phyloP scores from a whole-genome alignment of 2,113 vertebrate species.

The Sardina pilchardus region DNA sequence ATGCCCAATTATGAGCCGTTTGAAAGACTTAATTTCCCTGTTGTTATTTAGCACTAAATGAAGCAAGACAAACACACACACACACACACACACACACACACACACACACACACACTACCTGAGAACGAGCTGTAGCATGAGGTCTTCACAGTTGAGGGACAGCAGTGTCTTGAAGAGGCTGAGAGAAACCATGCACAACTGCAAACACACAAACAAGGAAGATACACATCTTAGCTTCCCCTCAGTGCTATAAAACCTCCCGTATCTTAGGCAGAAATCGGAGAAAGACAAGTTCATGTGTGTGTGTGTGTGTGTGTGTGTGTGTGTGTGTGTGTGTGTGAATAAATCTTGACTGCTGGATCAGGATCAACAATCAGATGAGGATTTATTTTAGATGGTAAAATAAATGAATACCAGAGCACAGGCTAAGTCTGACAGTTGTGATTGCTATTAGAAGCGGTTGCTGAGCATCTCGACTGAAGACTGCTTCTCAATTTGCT shows the following conservation, averaged over 20 bases:
- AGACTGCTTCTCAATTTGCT: no score
- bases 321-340: neutral
- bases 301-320: neutral
- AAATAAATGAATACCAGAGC: no score
- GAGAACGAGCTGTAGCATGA: conserved; percentile 95
- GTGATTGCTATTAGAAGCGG: no score
- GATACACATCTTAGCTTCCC: neutral
- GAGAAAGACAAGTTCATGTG: neutral
- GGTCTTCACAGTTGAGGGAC: conserved; percentile 92
- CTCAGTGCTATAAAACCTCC: neutral
- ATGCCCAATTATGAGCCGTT: no score
- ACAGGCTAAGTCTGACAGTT: no score
- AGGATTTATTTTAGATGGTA: no score
- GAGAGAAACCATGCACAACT: conserved; percentile 97
- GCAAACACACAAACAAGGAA: conserved; percentile 26
- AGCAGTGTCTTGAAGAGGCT: conserved; percentile 95
- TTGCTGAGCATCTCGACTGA: no score
- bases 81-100: neutral
- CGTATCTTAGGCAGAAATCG: neutral
- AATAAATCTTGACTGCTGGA: no score
- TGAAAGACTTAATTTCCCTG: no score
- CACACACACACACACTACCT: conserved; percentile 64
- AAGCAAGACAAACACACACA: neutral
- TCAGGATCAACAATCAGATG: no score
- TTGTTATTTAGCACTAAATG: no score